Base-by-base conservation (phyloP, 1,140 invertebrate genomes). In the Drosophila setifemur region DNA sequence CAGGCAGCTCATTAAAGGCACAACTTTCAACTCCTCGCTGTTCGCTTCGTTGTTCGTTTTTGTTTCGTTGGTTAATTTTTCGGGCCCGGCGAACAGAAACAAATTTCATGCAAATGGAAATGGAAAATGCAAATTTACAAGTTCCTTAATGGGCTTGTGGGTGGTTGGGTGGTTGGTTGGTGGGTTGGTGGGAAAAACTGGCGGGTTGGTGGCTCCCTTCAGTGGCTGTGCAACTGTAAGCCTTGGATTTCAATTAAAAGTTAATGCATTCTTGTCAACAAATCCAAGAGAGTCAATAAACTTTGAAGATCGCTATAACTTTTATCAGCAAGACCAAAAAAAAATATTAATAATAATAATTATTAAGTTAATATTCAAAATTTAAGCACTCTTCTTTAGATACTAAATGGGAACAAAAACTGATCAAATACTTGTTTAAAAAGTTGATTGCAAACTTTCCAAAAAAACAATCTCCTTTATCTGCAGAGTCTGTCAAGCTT, bases 81-180 rank as follows among this genome's bases (percentile, higher is more conserved):
- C n/a, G n/a, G n/a, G 14, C 11, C 35, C 57, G 19, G 3, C 50
- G 37, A 61, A 61, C 21, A 43, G 57, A 44, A 61, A 35, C 52
- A 61, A 61, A 61, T 64, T 64, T 64, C 55, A 64, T 47, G 31
- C 60, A 63, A 64, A 64, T 60, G 54, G 43, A 70, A 71, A 71
- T 71, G 68, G 68, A 71, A 71, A 70, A 71, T 71, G 68, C 66
- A 70, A 71, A 72, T 72, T 72, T 72, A 70, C 66, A 60, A 70
- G 53, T 70, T 70, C 57, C 66, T 70, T 70, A 70, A 70, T 70
- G 66, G 67, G 29, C 39, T 69, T 57, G 33, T 44, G 18, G 37
- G 44, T 21, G 18, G 11, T 11, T 18, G 12, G 2, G 3, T 28
- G 26, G 9, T n/a, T n/a, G n/a, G n/a, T n/a, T n/a, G n/a, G n/a